Evolutionary conservation across 2,888 invertebrate species (phyloP).

Genomic region (Mythimna impura): DNA sequence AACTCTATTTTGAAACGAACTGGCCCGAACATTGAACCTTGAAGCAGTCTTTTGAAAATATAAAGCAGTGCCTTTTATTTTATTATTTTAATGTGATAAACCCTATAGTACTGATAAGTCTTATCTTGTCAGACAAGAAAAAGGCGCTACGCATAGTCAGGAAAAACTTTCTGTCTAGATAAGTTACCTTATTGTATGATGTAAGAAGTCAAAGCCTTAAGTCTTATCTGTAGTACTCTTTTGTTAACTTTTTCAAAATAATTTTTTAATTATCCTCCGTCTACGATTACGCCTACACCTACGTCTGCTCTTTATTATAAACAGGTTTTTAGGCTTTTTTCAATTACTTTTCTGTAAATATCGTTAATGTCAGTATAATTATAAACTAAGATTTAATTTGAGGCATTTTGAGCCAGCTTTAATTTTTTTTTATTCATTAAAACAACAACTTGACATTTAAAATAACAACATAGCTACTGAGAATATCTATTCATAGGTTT

Average conservation of each 20-base stretch:
- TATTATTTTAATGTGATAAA: background rate
- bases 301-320: background rate
- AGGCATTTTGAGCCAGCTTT: background rate
- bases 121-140: background rate
- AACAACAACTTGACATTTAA: background rate
- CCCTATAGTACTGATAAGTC: conserved; percentile 1
- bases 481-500: background rate
- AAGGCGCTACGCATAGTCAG: background rate
- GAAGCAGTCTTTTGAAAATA: background rate
- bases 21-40: conserved; percentile 4
- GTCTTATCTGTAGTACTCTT: background rate
- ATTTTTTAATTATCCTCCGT: conserved; percentile 1
- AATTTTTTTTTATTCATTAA: conserved; percentile 5
- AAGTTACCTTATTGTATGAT: background rate
- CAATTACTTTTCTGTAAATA: background rate
- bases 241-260: conserved; percentile 2
- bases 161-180: background rate
- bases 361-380: background rate
- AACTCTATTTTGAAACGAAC: background rate
- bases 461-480: background rate
- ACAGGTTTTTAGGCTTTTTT: background rate
- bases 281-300: background rate
- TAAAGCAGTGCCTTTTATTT: background rate
- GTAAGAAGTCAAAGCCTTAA: conserved; percentile 2
- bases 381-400: conserved; percentile 13